Base-by-base conservation (phyloP, 2,797 vertebrate genomes). In the Protonibea diacanthus region DNA sequence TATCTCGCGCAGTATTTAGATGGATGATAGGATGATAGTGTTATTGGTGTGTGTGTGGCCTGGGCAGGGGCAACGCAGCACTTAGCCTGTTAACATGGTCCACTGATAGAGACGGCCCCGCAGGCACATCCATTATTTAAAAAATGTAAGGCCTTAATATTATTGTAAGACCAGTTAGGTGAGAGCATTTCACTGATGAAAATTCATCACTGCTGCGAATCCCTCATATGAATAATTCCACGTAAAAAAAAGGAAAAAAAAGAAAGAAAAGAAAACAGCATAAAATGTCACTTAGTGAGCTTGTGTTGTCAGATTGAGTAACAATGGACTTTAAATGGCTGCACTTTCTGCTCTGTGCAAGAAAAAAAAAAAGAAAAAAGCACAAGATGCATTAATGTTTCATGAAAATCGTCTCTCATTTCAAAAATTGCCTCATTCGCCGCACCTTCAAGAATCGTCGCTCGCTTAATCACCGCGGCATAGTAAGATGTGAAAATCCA, bases 251-350 rank as follows among this genome's bases (percentile, higher is more conserved):
- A 88, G 74, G 0, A 33, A 5, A 33, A 63, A 84, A 88, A 88
- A 75, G 82, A 88, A 88, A 74, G 6, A 33, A 38, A 38, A 29
- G 63, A 84, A 88, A 88, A 74, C 81, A 57, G 82, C 79, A 76
- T 77, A 85, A 86, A 91, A 84, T 83, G 89, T 83, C 85, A 92
- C 85, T 88, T 85, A 90, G 74, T 25, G 72, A 74, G 84, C 71
- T 57, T 10, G 74, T 79, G 76, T 84, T 83, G 81, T 86, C 72
- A 85, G 74, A 86, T 78, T 89, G 75, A 91, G 86, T 87, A 91
- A 91, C 91, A 92, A 89, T 87, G 84, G 73, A 76, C 88, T 90
- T 92, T 87, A 92, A 90, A 92, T 90, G 79, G 74, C 84, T 66
- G 83, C 79, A 81, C 85, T 91, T 71, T 88, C 68, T 71, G 82